phyloP scores from a whole-genome alignment of 2,797 vertebrate species.

The Cygnus olor region DNA sequence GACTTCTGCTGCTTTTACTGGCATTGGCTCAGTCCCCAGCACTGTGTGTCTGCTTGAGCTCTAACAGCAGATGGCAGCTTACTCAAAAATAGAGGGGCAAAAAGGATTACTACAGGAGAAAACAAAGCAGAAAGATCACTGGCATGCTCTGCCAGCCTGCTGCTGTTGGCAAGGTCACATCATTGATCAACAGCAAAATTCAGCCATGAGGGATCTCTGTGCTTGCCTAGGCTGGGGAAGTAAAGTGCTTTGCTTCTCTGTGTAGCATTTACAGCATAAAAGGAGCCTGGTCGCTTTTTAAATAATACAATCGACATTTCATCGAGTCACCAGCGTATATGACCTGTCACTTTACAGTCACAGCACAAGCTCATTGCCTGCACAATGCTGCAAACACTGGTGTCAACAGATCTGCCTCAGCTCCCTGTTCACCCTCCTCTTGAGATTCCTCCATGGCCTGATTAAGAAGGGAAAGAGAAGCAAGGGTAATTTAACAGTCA shows the following conservation, averaged over 20 bases:
- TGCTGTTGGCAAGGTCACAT: background rate
- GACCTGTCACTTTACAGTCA: background rate
- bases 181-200: background rate
- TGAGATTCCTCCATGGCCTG: accelerated
- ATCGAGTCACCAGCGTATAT: background rate
- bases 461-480: background rate
- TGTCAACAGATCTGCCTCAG: accelerated
- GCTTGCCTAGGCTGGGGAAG: background rate
- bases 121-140: background rate
- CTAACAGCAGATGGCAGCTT: conserved; percentile 62
- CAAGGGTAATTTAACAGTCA: background rate
- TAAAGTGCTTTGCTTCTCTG: background rate
- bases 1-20: background rate
- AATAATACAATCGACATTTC: background rate
- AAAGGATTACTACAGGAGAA: background rate
- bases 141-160: background rate
- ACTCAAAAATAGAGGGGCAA: background rate
- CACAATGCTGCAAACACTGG: background rate
- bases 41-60: background rate
- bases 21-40: background rate
- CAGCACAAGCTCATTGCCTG: background rate
- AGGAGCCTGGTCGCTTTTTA: background rate
- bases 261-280: background rate
- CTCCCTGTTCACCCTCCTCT: background rate
- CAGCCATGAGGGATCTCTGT: background rate